Base-by-base conservation (phyloP, 2,888 invertebrate genomes). In the Melolontha melolontha region DNA sequence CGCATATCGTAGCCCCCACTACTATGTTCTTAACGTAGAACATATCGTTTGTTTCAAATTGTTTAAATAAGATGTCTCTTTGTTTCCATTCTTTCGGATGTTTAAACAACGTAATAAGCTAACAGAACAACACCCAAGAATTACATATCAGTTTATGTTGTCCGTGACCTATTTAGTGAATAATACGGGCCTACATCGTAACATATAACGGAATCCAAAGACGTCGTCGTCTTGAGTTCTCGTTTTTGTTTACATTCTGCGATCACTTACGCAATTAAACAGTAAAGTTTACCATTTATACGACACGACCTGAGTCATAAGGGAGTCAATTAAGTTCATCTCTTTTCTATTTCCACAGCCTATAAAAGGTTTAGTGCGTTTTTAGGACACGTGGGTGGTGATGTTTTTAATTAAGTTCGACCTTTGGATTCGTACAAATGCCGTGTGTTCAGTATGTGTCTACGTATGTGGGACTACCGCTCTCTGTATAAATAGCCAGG, bases 211-310 rank as follows among this genome's bases (percentile, higher is more conserved):
- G 17, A 14, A 6, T 17, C 41, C 42, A 42, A 17, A 12, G 44
- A 22, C 42, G 27, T 27, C 10, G n/a, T 34, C 29, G 29, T 27
- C n/a, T 41, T 41, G 22, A n/a, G 12, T 44, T 29, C 59, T 29
- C 59, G 29, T 27, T 59, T 59, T 16, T 44, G 59, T 59, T 47
- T 59, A 59, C 59, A 44, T 22, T 22, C 59, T 44, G 8, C 47
- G 29, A 59, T 59, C 47, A 44, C 14, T 59, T 59, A 59, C 44
- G 44, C 44, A 59, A 59, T 59, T 59, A 44, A 44, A 42, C 44
- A 27, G 27, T 44, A 29, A 29, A 59, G 44, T 14, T 47, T 59
- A 27, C 44, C 59, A 59, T 44, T 59, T 14, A 14, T 5, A 14
- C 44, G 29, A 29, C 6, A 17, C 41, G 59, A 29, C n/a, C 12